phyloP scores from a whole-genome alignment of 2,888 invertebrate genomes.

The Agrenia bidenticulata region DNA sequence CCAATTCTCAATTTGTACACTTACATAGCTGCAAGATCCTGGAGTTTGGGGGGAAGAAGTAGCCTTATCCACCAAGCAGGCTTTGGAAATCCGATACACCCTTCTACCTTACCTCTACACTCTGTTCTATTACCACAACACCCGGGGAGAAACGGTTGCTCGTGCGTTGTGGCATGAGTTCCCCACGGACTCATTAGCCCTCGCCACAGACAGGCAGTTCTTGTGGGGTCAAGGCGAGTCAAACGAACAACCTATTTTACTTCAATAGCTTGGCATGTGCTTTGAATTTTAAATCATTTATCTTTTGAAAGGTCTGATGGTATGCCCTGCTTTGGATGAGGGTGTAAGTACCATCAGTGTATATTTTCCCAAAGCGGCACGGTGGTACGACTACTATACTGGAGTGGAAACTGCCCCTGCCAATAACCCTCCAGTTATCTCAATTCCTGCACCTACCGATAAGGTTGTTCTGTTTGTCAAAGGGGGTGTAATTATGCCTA shows the following conservation, averaged over 20 bases:
- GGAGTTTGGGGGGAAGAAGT: constrained; percentile 70
- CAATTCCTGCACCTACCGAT: constrained; percentile 35
- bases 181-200: constrained; percentile 49
- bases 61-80: constrained; percentile 65
- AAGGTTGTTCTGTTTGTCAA: constrained; percentile 51
- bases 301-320: constrained; percentile 55
- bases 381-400: constrained; percentile 55
- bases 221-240: constrained; percentile 56
- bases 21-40: constrained; percentile 75
- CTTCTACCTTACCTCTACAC: constrained; percentile 79
- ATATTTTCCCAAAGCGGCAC: constrained; percentile 53
- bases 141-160: constrained; percentile 58
- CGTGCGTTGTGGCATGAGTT: constrained; percentile 50
- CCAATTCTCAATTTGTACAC: constrained; percentile 11
- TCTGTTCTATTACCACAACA: constrained; percentile 71
- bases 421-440: neutral
- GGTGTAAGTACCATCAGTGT: constrained; percentile 52
- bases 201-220: constrained; percentile 53
- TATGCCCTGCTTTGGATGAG: constrained; percentile 69
- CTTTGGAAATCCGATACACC: constrained; percentile 68
- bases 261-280: neutral
- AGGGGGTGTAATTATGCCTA: constrained; percentile 53
- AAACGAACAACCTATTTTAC: constrained; percentile 6
- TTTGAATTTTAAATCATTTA: neutral
- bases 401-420: constrained; percentile 41